phyloP scores from a whole-genome alignment of 2,797 vertebrate genomes.

The Lacerta agilis region DNA sequence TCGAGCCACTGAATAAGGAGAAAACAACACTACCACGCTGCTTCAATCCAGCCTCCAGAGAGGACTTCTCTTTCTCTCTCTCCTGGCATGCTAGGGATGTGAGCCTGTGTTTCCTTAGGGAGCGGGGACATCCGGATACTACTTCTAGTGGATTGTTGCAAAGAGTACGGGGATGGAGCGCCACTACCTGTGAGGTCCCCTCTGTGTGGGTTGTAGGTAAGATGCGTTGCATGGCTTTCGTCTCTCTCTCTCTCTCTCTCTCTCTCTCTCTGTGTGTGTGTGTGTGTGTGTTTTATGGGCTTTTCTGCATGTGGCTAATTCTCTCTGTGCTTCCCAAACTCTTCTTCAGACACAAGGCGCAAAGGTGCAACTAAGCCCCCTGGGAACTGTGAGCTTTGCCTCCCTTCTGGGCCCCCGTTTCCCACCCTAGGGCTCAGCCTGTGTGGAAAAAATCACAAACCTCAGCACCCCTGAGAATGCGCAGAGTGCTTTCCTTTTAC shows the following conservation, averaged over 20 bases:
- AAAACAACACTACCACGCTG: too few relatives aligned
- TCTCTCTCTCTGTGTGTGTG: too few relatives aligned
- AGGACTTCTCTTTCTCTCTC: neutral
- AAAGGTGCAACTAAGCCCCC: too few relatives aligned
- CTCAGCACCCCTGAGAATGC: neutral
- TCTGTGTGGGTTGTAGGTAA: neutral
- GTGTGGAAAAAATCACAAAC: neutral
- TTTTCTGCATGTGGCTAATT: neutral
- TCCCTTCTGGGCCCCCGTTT: too few relatives aligned
- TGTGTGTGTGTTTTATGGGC: too few relatives aligned
- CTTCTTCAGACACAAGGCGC: neutral
- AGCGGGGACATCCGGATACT: neutral
- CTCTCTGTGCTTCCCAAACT: neutral
- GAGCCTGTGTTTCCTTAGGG: neutral
- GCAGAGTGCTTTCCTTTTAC: neutral
- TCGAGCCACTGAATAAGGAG: neutral
- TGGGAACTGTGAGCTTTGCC: too few relatives aligned
- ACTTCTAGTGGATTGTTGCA: neutral
- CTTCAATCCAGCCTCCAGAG: neutral
- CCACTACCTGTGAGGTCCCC: neutral
- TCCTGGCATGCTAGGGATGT: neutral
- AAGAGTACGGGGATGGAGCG: neutral
- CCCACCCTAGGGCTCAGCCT: neutral
- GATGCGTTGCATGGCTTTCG: neutral
- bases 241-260: too few relatives aligned